phyloP scores from a whole-genome alignment of 2,888 invertebrate genomes.

The Dryobotodes eremita region DNA sequence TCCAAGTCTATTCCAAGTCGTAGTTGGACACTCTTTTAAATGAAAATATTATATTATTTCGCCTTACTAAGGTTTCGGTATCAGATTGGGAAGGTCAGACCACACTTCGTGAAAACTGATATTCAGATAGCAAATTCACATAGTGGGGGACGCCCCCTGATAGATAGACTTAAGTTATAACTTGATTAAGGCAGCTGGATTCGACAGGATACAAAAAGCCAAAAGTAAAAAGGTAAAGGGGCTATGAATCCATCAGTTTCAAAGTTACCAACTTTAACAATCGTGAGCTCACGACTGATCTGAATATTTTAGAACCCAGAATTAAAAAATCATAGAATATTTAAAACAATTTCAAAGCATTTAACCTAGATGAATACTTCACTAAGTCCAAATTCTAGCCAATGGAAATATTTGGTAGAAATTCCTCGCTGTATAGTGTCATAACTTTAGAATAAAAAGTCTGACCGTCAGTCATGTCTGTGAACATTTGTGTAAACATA shows the following conservation, averaged over 20 bases:
- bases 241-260: background rate
- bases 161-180: background rate
- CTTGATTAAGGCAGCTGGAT: background rate
- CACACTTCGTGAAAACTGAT: background rate
- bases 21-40: background rate
- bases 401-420: slow-evolving; percentile 29
- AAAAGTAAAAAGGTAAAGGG: background rate
- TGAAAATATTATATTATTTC: background rate
- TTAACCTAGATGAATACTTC: slow-evolving; percentile 40
- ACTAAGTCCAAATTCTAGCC: slow-evolving; percentile 21
- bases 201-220: background rate
- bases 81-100: background rate
- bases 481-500: slow-evolving; percentile 58
- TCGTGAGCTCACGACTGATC: slow-evolving; percentile 10
- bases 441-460: slow-evolving; percentile 44
- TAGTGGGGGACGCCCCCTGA: background rate
- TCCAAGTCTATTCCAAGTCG: background rate
- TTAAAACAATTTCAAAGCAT: slow-evolving; percentile 2
- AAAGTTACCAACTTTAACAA: background rate
- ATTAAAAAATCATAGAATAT: slow-evolving; percentile 12
- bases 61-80: background rate
- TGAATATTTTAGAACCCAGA: slow-evolving; percentile 22
- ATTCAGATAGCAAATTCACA: background rate
- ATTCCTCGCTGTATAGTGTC: slow-evolving; percentile 48
- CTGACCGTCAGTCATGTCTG: slow-evolving; percentile 26